These are phyloP conservation scores for Calidris pugnax DNA, from an alignment of 2,113 vertebrate species.

Conservation along the genomic window DNA sequence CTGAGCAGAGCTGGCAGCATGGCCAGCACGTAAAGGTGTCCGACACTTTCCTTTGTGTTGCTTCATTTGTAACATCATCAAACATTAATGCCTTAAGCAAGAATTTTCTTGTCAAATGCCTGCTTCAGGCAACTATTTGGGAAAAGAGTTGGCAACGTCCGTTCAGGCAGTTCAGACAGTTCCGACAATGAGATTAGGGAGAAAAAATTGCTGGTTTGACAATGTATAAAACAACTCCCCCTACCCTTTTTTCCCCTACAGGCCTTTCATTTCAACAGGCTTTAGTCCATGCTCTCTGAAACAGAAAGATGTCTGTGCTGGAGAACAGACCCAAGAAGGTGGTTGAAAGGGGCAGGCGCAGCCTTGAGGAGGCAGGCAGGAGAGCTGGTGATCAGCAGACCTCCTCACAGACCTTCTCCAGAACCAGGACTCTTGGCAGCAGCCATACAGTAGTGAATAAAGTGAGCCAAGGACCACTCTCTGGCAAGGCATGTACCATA, in stretches of 20 bases:
- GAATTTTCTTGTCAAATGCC: neutral
- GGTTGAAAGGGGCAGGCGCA: accelerated
- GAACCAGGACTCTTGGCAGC: neutral
- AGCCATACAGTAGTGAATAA: neutral
- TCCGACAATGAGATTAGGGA: neutral
- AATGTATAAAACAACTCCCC: neutral
- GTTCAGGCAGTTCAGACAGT: neutral
- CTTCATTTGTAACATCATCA: neutral
- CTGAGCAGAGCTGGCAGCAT: neutral
- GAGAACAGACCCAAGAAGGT: neutral
- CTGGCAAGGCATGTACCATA: neutral
- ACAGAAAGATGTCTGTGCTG: neutral
- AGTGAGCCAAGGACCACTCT: neutral
- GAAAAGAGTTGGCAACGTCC: neutral
- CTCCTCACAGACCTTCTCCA: neutral
- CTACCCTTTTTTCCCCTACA: neutral
- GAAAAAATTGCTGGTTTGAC: neutral
- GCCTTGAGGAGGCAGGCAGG: neutral
- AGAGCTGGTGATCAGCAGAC: neutral
- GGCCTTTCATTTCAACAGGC: neutral
- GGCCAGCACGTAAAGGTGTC: neutral
- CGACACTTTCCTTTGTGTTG: neutral
- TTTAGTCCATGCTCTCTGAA: neutral
- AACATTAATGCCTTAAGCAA: neutral
- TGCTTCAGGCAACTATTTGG: neutral